Evolutionary conservation across 2,888 invertebrate genomes (phyloP), one percentile per base, ranked within the genome.

Genomic region (Allacma fusca): DNA sequence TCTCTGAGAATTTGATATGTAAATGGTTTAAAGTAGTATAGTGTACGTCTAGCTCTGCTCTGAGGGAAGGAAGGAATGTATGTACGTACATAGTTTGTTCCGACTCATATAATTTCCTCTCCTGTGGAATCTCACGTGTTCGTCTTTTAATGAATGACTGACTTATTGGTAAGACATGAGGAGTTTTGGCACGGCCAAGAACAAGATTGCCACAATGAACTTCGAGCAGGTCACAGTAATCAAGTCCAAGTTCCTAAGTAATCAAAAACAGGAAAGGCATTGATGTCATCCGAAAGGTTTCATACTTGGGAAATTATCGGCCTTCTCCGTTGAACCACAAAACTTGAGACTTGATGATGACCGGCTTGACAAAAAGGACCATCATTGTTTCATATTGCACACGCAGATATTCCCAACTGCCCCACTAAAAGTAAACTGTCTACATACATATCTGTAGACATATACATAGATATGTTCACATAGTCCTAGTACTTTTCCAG

Each of bases 211-310:
- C 50, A 50, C 16, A 50, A 50, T 50, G 50, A 50, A 50, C 50
- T 50, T 50, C 50, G 67, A 67, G 29, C 67, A 67, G 67, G 34
- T 67, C 67, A 67, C 16, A 29, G 34, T 21, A 34, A 19, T 34
- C 34, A 67, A 67, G 16, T 67, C 2, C 19, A 12, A 67, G 64
- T 28, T 64, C 19, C 16, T 64, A 28, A 64, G 24, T 64, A 16
- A 64, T 64, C 64, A 64, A 28, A 34, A 67, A 67, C 67, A 67
- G 67, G 67, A 67, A 67, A 67, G 67, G n/a, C 67, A 67, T 67
- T 67, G 67, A 29, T 29, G 23, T 62, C 26, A 24, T 62, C 23
- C 4, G 26, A 26, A 24, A 67, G 28, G 34, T 67, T 21, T 13
- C 16, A n/a, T 21, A 44, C 21, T 21, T 23, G 43, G n/a, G 21